These are phyloP conservation scores for Melanerpes formicivorus DNA, from an alignment of 2,113 vertebrate species.

Conservation along the genomic window DNA sequence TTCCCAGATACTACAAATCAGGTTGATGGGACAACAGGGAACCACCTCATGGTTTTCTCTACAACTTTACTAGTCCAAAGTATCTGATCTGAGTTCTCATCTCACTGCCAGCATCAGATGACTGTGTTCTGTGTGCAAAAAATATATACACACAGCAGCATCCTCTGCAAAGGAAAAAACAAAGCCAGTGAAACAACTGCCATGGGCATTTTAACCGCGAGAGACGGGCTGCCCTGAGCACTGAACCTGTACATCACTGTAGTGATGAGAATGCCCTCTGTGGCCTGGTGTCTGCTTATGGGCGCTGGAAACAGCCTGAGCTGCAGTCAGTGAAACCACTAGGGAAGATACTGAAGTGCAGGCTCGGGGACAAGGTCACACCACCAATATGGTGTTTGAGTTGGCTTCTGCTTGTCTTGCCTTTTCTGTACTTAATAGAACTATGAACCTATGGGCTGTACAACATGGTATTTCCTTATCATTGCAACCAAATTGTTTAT, in stretches of 20 bases:
- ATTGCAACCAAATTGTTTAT: neutral
- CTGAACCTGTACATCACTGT: neutral
- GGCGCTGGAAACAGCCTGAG: neutral
- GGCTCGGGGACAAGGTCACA: neutral
- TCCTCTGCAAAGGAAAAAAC: neutral
- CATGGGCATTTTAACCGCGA: neutral
- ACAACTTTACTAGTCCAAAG: neutral
- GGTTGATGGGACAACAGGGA: neutral
- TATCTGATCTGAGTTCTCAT: neutral
- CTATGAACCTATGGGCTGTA: neutral
- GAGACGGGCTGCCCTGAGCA: neutral
- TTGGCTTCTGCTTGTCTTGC: neutral
- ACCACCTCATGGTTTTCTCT: neutral
- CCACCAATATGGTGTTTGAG: neutral
- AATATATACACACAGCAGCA: accelerated
- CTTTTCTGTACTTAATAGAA: neutral
- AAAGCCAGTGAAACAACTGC: neutral
- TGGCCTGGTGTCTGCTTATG: neutral
- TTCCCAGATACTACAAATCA: neutral
- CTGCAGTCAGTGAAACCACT: neutral
- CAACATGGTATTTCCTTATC: neutral
- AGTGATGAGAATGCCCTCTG: neutral
- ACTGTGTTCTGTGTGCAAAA: neutral
- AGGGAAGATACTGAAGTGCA: neutral
- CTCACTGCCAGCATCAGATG: neutral